Evolutionary conservation across 2,888 invertebrate genomes (phyloP).

Genomic region (Tenthredo scrophulariae): DNA sequence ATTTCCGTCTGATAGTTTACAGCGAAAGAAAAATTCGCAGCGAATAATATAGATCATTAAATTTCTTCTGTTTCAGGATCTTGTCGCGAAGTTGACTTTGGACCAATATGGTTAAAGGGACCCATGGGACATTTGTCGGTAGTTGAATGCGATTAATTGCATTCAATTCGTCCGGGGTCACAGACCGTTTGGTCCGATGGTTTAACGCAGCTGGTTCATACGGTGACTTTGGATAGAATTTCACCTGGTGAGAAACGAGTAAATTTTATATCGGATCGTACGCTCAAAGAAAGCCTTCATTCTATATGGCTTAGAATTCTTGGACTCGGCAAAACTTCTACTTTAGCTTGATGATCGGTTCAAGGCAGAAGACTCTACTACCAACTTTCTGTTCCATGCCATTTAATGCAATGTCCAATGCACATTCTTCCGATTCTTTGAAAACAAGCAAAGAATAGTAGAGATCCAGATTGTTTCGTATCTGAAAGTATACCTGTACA

Average conservation of each 20-base stretch:
- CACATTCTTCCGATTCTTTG: neutral
- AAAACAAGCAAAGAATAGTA: neutral
- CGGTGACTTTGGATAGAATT: constrained; percentile 1
- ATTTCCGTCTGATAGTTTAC: neutral
- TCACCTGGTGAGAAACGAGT: neutral
- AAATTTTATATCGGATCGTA: neutral
- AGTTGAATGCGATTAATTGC: constrained; percentile 46
- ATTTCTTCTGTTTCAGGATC: neutral
- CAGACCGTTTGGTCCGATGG: constrained; percentile 6
- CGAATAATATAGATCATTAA: neutral
- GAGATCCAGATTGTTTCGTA: neutral
- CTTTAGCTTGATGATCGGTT: neutral
- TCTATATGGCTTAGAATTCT: constrained; percentile 6
- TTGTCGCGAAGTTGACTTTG: neutral
- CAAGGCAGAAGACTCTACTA: neutral
- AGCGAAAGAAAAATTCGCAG: neutral
- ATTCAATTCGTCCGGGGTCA: constrained; percentile 26
- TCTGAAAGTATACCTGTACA: neutral
- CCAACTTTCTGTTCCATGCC: constrained; percentile 9
- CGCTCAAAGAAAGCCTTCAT: neutral
- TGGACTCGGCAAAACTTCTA: neutral
- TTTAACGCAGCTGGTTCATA: constrained; percentile 21
- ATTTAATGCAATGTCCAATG: constrained; percentile 17
- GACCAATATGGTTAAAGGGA: neutral
- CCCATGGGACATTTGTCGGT: neutral